Percentiles rank a stretch among this genome's conserved stretches.
Evolutionary conservation across 2,888 invertebrate species (phyloP).

Genomic region (Autographa pulchrina): DNA sequence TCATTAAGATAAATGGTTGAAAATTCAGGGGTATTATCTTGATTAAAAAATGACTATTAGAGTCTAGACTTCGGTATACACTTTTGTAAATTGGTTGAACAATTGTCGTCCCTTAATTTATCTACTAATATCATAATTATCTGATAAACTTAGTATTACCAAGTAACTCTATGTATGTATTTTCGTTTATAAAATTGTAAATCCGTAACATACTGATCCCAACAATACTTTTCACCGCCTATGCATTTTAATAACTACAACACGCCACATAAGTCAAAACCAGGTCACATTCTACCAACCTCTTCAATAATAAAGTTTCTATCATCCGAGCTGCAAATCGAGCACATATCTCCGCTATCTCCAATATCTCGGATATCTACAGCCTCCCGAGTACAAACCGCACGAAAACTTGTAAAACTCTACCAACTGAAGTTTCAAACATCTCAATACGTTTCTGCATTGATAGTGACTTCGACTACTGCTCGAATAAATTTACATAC

Average conservation of each 20-base stretch:
- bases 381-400: constrained; percentile 10
- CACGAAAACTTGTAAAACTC: constrained; percentile 24
- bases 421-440: constrained; percentile 36
- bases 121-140: too few species aligned
- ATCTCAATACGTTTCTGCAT: constrained; percentile 46
- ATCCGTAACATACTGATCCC: too few species aligned
- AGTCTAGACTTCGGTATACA: too few species aligned
- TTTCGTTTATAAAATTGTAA: too few species aligned
- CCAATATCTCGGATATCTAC: not conserved
- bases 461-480: constrained; percentile 41
- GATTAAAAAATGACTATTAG: not conserved
- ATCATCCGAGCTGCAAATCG: not conserved
- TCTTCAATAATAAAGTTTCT: constrained; percentile 1
- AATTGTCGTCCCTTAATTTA: too few species aligned
- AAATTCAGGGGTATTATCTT: not conserved
- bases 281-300: not conserved
- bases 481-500: constrained; percentile 54
- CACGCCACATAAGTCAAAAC: not conserved
- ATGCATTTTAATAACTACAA: not conserved
- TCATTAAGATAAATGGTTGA: not conserved
- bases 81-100: too few species aligned
- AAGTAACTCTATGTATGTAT: too few species aligned
- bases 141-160: too few species aligned
- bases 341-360: not conserved
- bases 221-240: too few species aligned